phyloP scores from a whole-genome alignment of 2,797 vertebrate genomes.

The Mus caroli region DNA sequence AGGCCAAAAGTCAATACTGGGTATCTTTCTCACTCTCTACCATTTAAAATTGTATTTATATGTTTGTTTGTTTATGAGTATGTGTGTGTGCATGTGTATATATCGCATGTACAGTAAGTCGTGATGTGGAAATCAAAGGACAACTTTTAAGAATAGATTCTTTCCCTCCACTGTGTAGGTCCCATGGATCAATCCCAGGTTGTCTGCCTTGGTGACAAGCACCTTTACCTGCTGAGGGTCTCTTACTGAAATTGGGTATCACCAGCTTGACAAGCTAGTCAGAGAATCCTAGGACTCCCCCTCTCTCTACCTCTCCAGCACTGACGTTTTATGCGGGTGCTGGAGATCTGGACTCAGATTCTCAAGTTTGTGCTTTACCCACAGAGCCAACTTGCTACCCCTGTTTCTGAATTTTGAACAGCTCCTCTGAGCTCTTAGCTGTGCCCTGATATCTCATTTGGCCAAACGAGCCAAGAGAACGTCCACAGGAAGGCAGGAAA shows the following conservation, averaged over 20 bases:
- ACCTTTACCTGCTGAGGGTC: not conserved
- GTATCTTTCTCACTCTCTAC: not conserved
- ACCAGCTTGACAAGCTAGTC: not conserved
- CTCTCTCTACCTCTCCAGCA: not conserved
- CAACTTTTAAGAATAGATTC: not conserved
- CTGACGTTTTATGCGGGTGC: not conserved
- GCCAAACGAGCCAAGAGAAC: slow-evolving; percentile 38
- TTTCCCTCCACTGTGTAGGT: not conserved
- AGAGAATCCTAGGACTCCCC: too few relatives aligned
- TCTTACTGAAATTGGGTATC: not conserved
- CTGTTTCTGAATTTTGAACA: not conserved
- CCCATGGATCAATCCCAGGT: not conserved
- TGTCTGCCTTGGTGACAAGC: not conserved
- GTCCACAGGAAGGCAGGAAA: slow-evolving; percentile 31
- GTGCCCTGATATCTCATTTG: not conserved
- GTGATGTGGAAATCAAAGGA: not conserved
- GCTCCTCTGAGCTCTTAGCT: not conserved
- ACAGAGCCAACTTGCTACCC: not conserved
- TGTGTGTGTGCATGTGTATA: not conserved
- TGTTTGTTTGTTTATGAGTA: not conserved
- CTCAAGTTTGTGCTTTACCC: not conserved
- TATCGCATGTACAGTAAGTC: not conserved
- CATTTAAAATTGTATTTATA: not conserved
- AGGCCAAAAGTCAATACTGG: not conserved
- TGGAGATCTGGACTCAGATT: not conserved